A percentile compares a stretch with the other conserved stretches of the same genome.
These are phyloP conservation scores for Lutraria lutraria DNA, from an alignment of 2,888 invertebrate species.

Conservation along the genomic window DNA sequence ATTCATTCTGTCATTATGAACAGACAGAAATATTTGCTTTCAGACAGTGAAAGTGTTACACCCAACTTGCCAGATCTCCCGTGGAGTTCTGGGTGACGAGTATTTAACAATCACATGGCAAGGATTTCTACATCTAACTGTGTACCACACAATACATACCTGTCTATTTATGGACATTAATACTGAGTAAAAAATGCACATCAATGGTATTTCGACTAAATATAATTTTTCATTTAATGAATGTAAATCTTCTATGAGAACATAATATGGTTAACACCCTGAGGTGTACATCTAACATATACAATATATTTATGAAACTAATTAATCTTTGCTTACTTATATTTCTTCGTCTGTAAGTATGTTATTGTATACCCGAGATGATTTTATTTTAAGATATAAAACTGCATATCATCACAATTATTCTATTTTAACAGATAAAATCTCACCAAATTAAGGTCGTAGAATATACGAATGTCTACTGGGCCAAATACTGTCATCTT, in stretches of 20 bases:
- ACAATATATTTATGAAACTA: neutral
- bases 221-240: neutral
- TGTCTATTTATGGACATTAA: constrained; percentile 7
- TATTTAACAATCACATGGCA: neutral
- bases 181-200: neutral
- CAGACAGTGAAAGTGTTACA: constrained; percentile 17
- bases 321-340: neutral
- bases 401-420: constrained; percentile 17
- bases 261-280: neutral
- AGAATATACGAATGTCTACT: neutral
- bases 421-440: neutral
- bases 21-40: neutral
- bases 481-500: neutral
- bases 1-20: constrained; percentile 6
- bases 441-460: constrained; percentile 1
- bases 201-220: neutral
- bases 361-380: neutral
- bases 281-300: neutral
- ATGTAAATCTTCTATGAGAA: neutral
- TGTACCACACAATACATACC: neutral
- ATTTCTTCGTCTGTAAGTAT: neutral
- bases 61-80: neutral
- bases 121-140: neutral
- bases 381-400: neutral
- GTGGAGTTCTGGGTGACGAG: neutral